Conservation (phyloP, 2,113 vertebrate species). For the Sorex araneus region DNA sequence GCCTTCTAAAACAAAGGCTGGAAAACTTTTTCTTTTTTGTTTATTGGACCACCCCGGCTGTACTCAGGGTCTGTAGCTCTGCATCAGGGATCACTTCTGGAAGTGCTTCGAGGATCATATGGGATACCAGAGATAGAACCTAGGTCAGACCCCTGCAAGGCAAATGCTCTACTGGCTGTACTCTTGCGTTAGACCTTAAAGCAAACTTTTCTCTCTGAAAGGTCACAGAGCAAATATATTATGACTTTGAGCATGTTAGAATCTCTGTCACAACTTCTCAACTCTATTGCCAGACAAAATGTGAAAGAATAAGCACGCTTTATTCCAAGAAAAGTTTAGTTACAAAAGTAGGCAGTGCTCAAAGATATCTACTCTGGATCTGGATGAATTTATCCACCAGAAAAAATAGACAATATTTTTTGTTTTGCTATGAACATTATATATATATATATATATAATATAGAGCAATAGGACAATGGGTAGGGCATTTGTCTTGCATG, state of each 20-base stretch:
- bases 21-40: not conserved
- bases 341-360: not conserved
- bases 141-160: no score
- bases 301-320: not conserved
- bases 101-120: no score
- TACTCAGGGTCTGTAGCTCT: no score
- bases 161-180: no score
- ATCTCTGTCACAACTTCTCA: not conserved
- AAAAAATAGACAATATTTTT: constrained; percentile 19
- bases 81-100: no score
- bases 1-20: not conserved
- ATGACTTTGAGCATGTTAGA: not conserved
- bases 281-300: not conserved
- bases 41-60: no score
- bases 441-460: no score
- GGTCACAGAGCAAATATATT: not conserved
- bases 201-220: not conserved
- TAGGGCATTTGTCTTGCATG: no score
- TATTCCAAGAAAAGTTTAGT: constrained; percentile 26
- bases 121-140: no score
- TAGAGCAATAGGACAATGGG: no score
- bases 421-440: not conserved
- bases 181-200: no score
- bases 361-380: not conserved
- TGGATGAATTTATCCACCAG: not conserved